Evolutionary conservation across 1,140 invertebrate species (phyloP).

Genomic region (Neuroterus valhalla): DNA sequence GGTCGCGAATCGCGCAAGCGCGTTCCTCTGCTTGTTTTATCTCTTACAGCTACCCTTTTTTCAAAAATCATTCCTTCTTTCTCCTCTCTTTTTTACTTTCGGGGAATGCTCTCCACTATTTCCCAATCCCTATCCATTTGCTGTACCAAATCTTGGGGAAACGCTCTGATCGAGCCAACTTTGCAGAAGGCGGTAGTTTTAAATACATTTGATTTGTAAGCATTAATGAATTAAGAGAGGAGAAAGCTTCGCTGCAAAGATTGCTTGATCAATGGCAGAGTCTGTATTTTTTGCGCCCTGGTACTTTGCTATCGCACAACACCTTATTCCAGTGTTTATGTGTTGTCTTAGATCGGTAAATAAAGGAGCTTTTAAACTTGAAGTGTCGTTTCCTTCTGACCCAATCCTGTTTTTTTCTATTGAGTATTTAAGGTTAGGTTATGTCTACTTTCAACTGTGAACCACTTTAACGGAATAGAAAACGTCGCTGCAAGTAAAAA

Average conservation of each 20-base stretch:
- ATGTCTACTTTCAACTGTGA: slow-evolving; percentile 12
- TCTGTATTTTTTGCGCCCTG: slow-evolving; percentile 5
- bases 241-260: slow-evolving; percentile 7
- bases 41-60: slow-evolving; percentile 17
- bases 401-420: slow-evolving; percentile 31
- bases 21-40: slow-evolving; percentile 41
- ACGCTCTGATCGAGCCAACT: slow-evolving; percentile 4
- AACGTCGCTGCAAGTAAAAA: too few species aligned
- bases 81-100: slow-evolving; percentile 6
- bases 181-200: background rate
- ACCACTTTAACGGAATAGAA: too few species aligned
- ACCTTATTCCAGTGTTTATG: slow-evolving; percentile 38
- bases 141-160: slow-evolving; percentile 22
- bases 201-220: too few species aligned
- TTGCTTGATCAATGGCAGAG: slow-evolving; percentile 12
- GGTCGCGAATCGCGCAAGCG: slow-evolving; percentile 54
- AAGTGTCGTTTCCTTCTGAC: slow-evolving; percentile 43
- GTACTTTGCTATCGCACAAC: slow-evolving; percentile 36
- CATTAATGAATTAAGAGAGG: too few species aligned
- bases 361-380: slow-evolving; percentile 48
- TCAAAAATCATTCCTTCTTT: slow-evolving; percentile 33
- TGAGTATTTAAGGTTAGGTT: background rate
- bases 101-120: slow-evolving; percentile 26
- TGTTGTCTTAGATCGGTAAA: slow-evolving; percentile 44
- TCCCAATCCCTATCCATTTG: background rate